Evolutionary conservation across 2,888 invertebrate genomes (phyloP).

Genomic region (Ferrisia virgata): DNA sequence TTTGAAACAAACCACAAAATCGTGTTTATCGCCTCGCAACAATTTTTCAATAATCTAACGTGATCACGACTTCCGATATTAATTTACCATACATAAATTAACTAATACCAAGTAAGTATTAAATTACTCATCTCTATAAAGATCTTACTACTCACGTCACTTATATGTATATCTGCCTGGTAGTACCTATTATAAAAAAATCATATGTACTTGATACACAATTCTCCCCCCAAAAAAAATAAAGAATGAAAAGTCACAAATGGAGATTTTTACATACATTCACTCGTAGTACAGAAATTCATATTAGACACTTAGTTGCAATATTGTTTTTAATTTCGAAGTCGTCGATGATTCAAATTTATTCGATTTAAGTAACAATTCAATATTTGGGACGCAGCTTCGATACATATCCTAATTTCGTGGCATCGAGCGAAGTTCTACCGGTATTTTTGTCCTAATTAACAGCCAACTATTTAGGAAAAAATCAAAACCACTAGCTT

Average conservation of each 20-base stretch:
- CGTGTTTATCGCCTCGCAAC: not conserved
- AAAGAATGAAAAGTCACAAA: not conserved
- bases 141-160: not conserved
- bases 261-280: not conserved
- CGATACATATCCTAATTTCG: conserved; percentile 17
- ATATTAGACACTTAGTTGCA: not conserved
- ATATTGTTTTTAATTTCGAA: not conserved
- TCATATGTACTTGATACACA: not conserved
- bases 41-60: not conserved
- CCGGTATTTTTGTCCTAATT: conserved; percentile 33
- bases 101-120: too few relatives aligned
- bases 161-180: not conserved
- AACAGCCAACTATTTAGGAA: not conserved
- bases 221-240: not conserved
- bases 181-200: not conserved
- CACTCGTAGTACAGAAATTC: too few relatives aligned
- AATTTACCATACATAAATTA: not conserved
- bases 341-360: conserved; percentile 4
- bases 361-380: conserved; percentile 2
- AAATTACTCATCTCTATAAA: not conserved
- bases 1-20: not conserved
- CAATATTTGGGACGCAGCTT: conserved; percentile 12
- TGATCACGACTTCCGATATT: not conserved
- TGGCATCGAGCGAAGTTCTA: not conserved
- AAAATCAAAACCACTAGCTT: conserved; percentile 3